Evolutionary conservation across 2,888 invertebrate species (phyloP).

Genomic region (Morpho deidamia): DNA sequence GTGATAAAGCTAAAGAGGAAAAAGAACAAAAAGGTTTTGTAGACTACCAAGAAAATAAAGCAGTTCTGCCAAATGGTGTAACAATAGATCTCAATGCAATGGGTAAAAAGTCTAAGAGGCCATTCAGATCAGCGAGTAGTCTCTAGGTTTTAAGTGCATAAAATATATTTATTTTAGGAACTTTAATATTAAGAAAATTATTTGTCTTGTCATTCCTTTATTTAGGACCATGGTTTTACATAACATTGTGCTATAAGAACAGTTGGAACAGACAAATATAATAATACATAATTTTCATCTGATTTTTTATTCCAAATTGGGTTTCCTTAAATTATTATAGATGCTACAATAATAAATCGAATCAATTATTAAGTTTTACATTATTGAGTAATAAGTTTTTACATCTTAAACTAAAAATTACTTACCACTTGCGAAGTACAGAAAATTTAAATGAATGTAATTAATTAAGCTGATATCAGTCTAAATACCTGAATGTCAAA

Average conservation of each 20-base stretch:
- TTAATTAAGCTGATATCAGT: no score
- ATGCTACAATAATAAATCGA: no score
- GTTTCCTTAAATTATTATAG: no score
- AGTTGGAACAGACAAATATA: conserved; percentile 38
- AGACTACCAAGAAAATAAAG: conserved; percentile 86
- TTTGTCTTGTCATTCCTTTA: conserved; percentile 55
- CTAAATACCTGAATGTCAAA: no score
- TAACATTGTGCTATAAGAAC: conserved; percentile 32
- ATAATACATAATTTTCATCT: conserved; percentile 34
- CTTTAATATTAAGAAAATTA: conserved; percentile 54
- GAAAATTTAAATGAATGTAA: no score
- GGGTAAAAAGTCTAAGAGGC: conserved; percentile 85
- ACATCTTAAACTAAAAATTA: no score
- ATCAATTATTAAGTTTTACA: no score
- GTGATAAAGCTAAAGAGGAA: conserved; percentile 77
- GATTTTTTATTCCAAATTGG: no score
- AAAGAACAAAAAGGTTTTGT: conserved; percentile 81
- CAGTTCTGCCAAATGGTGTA: conserved; percentile 84
- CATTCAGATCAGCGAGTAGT: conserved; percentile 75
- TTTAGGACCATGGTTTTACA: conserved; percentile 26
- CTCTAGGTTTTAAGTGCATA: conserved; percentile 50
- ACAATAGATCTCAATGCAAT: conserved; percentile 83
- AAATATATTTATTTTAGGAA: conserved; percentile 69
- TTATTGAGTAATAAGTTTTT: no score
- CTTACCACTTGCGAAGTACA: no score